Conservation (phyloP, 2,113 vertebrate species). For the Petroica traversi region DNA sequence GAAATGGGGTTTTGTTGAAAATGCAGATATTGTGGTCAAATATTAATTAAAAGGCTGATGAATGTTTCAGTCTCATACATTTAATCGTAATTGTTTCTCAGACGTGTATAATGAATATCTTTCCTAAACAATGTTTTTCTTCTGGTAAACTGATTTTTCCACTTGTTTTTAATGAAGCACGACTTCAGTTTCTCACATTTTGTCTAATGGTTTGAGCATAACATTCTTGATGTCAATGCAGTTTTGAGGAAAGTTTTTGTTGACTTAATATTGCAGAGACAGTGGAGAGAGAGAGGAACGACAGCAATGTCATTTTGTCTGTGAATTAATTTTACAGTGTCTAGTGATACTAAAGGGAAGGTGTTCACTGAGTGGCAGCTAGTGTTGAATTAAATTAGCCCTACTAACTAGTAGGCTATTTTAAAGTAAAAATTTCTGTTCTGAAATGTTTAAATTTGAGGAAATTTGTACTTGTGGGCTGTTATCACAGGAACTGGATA, state of each 20-base stretch:
- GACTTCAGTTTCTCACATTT: background rate
- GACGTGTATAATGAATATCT: background rate
- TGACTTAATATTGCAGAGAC: constrained; percentile 21
- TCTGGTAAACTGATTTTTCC: constrained; percentile 16
- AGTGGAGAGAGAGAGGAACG: background rate
- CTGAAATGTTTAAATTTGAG: background rate
- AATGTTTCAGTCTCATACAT: background rate
- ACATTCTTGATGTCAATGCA: background rate
- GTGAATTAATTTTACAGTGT: background rate
- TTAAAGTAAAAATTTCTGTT: background rate
- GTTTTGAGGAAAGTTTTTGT: constrained; percentile 14
- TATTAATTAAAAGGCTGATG: constrained; percentile 15
- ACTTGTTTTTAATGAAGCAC: constrained; percentile 24
- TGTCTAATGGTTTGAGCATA: constrained; percentile 8
- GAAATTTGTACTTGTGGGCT: background rate
- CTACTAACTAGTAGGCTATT: background rate
- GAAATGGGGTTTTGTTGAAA: background rate
- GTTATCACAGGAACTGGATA: background rate
- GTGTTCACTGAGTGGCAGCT: background rate
- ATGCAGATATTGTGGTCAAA: background rate
- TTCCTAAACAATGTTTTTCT: constrained; percentile 5
- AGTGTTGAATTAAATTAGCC: background rate
- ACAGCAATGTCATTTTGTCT: background rate
- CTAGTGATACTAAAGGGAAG: background rate
- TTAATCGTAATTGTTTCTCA: background rate